Conservation (phyloP, 2,888 invertebrate species). For the Drosophila falleni region DNA sequence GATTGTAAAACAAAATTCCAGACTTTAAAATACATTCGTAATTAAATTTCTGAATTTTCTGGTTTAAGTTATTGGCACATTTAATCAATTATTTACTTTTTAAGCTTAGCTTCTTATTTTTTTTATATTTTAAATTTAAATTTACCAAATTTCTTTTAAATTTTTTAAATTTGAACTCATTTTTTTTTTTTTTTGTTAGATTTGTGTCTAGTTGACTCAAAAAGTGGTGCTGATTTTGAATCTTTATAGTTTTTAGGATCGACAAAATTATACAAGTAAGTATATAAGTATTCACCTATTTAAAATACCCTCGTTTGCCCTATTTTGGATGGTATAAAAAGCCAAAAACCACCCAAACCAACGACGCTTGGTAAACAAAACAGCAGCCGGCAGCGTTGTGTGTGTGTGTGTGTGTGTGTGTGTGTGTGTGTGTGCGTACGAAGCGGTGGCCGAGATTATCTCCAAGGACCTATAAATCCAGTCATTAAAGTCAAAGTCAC, state of each 20-base stretch:
- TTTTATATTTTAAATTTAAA: background rate
- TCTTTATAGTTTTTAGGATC: background rate
- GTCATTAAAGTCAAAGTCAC: slow-evolving; percentile 86
- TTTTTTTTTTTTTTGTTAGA: too few relatives aligned
- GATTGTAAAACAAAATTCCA: too few relatives aligned
- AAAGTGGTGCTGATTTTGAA: background rate
- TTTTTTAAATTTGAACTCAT: too few relatives aligned
- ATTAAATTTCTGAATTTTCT: too few relatives aligned
- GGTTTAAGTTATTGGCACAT: too few relatives aligned
- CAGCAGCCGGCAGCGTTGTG: slow-evolving; percentile 51
- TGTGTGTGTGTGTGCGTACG: slow-evolving; percentile 28
- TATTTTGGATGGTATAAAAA: slow-evolving; percentile 17
- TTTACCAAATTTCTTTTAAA: too few relatives aligned
- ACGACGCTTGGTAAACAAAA: slow-evolving; percentile 76
- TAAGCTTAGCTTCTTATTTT: too few relatives aligned
- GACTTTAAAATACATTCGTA: background rate
- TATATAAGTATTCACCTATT: background rate
- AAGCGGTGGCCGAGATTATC: slow-evolving; percentile 81
- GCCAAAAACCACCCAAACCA: slow-evolving; percentile 19
- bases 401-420: slow-evolving; percentile 4
- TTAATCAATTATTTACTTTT: too few relatives aligned
- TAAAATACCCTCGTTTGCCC: background rate
- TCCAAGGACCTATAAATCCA: slow-evolving; percentile 86
- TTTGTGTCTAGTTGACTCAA: too few relatives aligned
- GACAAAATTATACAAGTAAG: background rate